Conservation (phyloP, 2,113 vertebrate genomes). For the Tychaedon coryphoeus region DNA sequence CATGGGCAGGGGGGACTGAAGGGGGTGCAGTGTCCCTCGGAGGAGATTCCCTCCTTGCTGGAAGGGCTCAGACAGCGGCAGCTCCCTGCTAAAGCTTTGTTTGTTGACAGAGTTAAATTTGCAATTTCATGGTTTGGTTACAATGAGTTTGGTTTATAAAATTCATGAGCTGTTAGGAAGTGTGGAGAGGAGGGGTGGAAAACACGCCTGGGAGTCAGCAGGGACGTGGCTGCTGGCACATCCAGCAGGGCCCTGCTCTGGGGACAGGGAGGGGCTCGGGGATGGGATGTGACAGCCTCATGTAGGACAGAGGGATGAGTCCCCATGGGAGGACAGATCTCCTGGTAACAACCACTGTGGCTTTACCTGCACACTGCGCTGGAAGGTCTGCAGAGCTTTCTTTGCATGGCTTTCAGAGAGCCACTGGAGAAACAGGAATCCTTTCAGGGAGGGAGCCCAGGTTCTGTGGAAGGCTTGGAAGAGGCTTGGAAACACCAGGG, state of each 20-base stretch:
- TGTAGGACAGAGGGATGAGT: background rate
- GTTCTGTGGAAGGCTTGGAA: too few relatives aligned
- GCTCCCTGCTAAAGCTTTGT: background rate
- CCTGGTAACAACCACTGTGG: accelerated
- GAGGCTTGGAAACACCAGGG: background rate
- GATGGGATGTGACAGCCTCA: accelerated
- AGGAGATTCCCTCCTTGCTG: background rate
- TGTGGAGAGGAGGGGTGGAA: background rate
- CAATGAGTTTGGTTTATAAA: conserved; percentile 60
- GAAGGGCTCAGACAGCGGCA: background rate
- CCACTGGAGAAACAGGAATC: background rate
- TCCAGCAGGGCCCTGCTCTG: background rate
- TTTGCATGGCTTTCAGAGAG: background rate
- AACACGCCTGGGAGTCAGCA: background rate
- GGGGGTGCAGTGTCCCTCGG: accelerated
- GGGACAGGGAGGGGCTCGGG: background rate
- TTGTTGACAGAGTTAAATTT: conserved; percentile 59
- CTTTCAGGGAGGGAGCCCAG: background rate
- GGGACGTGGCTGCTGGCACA: background rate
- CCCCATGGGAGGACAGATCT: accelerated
- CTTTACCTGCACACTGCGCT: background rate
- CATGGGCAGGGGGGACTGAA: accelerated
- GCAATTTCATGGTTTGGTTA: conserved; percentile 68
- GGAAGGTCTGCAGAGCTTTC: background rate
- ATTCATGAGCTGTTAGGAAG: conserved; percentile 48